phyloP scores from a whole-genome alignment of 2,888 invertebrate genomes.

The Tetranychus truncatus region DNA sequence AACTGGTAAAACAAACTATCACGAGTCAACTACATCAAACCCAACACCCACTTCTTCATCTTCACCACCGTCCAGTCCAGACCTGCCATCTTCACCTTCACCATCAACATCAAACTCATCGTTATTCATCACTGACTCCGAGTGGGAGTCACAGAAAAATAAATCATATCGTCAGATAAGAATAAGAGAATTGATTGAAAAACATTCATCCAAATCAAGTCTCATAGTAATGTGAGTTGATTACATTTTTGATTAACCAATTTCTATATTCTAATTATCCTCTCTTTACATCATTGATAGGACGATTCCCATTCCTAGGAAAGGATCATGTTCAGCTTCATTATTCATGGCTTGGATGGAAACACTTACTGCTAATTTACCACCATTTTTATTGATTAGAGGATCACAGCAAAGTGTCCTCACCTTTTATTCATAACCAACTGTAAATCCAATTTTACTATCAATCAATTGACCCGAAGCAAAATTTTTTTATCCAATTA shows the following conservation, averaged over 20 bases:
- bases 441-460: not conserved
- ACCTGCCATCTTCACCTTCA: slow-evolving; percentile 15
- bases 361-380: slow-evolving; percentile 65
- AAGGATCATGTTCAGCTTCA: slow-evolving; percentile 70
- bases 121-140: slow-evolving; percentile 41
- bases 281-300: slow-evolving; percentile 33
- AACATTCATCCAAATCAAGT: slow-evolving; percentile 60
- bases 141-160: slow-evolving; percentile 57
- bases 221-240: slow-evolving; percentile 55
- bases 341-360: slow-evolving; percentile 90
- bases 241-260: not conserved
- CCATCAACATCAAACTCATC: slow-evolving; percentile 15
- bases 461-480: not conserved
- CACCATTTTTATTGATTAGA: slow-evolving; percentile 53
- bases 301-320: slow-evolving; percentile 84
- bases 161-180: slow-evolving; percentile 78
- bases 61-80: not conserved
- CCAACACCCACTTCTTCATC: slow-evolving; percentile 19
- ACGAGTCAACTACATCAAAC: not conserved
- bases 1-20: not conserved
- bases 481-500: not conserved
- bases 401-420: slow-evolving; percentile 40
- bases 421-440: slow-evolving; percentile 37
- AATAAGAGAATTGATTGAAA: slow-evolving; percentile 60
- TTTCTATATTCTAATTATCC: not conserved